Percentiles rank a stretch among this genome's conserved stretches.
phyloP scores from a whole-genome alignment of 2,888 invertebrate genomes.

The Plagiodera versicolora region DNA sequence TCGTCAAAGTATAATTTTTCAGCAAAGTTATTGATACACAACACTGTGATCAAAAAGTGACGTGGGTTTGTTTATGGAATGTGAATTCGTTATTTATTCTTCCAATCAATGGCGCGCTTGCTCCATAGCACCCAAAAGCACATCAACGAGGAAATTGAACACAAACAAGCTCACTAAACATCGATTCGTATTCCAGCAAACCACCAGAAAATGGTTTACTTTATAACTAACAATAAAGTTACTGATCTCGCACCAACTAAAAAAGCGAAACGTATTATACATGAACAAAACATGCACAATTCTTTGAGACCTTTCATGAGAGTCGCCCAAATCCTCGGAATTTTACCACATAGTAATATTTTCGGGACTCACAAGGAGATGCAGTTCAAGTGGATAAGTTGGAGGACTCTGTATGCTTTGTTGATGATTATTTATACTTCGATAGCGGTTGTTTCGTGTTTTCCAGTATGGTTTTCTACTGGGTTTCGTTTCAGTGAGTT shows the following conservation, averaged over 20 bases:
- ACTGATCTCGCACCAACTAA: background rate
- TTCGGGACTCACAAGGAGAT: conserved; percentile 28
- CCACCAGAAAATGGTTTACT: conserved; percentile 11
- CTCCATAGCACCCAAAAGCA: too few relatives aligned
- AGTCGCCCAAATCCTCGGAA: conserved; percentile 28
- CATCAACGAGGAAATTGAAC: background rate
- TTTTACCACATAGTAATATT: conserved; percentile 26
- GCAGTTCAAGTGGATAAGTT: conserved; percentile 32
- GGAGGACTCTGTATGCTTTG: conserved; percentile 25
- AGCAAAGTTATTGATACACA: too few relatives aligned
- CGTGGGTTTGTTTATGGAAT: too few relatives aligned
- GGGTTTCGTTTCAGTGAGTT: conserved; percentile 26
- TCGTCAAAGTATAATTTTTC: too few relatives aligned
- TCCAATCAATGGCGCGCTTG: too few relatives aligned
- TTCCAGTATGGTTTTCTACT: conserved; percentile 18
- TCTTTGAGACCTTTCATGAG: conserved; percentile 23
- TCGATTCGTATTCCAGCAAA: background rate
- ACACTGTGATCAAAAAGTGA: too few relatives aligned
- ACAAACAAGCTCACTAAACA: background rate
- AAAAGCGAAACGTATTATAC: background rate
- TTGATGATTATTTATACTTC: conserved; percentile 17
- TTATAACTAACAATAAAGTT: conserved; percentile 5
- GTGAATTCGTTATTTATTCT: too few relatives aligned
- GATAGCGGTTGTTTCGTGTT: conserved; percentile 21
- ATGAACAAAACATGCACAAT: conserved; percentile 17